phyloP scores from a whole-genome alignment of 2,888 invertebrate genomes.

The Muscina levida region DNA sequence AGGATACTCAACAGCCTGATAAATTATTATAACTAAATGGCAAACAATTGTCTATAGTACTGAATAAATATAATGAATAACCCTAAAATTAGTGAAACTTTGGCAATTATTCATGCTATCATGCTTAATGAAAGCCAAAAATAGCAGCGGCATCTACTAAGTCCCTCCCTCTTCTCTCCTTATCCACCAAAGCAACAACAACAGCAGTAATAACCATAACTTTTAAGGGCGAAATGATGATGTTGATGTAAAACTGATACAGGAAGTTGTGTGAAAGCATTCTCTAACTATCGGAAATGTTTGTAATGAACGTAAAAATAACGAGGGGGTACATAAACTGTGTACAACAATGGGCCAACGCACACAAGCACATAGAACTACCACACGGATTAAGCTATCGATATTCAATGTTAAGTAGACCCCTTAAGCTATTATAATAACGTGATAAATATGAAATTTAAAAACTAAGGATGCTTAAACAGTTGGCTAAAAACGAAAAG shows the following conservation, averaged over 20 bases:
- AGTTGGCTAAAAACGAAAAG: too few relatives aligned
- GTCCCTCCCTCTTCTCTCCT: too few relatives aligned
- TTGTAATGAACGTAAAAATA: background rate
- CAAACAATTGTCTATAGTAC: background rate
- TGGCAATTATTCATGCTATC: conserved; percentile 53
- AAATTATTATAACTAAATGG: background rate
- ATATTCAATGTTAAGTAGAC: too few relatives aligned
- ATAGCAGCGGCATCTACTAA: background rate
- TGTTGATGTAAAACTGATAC: too few relatives aligned
- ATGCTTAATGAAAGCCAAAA: conserved; percentile 23
- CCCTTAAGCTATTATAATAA: conserved; percentile 35
- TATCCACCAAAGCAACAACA: too few relatives aligned
- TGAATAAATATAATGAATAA: too few relatives aligned
- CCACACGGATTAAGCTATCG: too few relatives aligned
- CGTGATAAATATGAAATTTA: conserved; percentile 23
- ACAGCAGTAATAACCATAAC: too few relatives aligned
- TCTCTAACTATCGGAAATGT: conserved; percentile 10
- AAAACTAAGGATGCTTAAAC: too few relatives aligned
- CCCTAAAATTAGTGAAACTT: conserved; percentile 36
- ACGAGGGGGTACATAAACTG: background rate
- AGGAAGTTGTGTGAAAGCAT: background rate
- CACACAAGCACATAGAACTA: too few relatives aligned
- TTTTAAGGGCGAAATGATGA: too few relatives aligned
- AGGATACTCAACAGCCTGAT: background rate
- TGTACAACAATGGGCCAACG: too few relatives aligned